Evolutionary conservation across 2,888 invertebrate genomes (phyloP).

Genomic region (Agonopterix alstromeriana): DNA sequence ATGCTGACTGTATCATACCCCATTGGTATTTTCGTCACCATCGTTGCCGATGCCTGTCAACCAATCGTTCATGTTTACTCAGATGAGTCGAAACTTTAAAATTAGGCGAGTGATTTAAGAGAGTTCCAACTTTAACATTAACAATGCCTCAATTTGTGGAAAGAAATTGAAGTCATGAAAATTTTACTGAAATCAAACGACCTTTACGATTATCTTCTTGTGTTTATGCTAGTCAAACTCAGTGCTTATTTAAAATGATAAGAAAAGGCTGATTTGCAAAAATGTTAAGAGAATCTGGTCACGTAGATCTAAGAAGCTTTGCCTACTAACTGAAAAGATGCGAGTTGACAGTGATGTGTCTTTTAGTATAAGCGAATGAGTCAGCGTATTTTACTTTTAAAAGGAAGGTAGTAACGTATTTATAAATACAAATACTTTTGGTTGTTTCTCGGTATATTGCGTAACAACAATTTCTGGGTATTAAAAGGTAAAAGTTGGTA

Average conservation of each 20-base stretch:
- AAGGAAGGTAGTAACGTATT: too few species aligned
- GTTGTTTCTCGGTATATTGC: too few species aligned
- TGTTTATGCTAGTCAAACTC: background rate
- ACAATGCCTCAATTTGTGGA: background rate
- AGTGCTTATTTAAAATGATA: background rate
- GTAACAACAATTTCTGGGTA: too few species aligned
- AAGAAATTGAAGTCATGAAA: too few species aligned
- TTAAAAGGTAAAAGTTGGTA: too few species aligned
- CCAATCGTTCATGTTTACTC: conserved; percentile 57
- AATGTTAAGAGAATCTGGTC: conserved; percentile 3
- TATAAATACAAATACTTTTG: too few species aligned
- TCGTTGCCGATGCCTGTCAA: conserved; percentile 22
- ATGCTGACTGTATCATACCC: conserved; percentile 1
- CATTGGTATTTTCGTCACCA: conserved; percentile 57
- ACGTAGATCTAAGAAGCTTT: conserved; percentile 6
- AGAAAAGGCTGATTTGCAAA: background rate
- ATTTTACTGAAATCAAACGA: too few species aligned
- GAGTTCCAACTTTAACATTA: conserved; percentile 9
- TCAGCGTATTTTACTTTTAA: too few species aligned
- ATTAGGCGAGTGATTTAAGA: conserved; percentile 46
- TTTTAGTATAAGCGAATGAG: background rate
- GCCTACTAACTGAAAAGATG: background rate
- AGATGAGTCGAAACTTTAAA: conserved; percentile 65
- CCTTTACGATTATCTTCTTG: too few species aligned
- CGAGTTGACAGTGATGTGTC: background rate